A percentile compares a stretch with the other conserved stretches of the same genome.
These are phyloP conservation scores for Pocillopora meandrina DNA, from an alignment of 92 coral and sea anemone species.

Conservation along the genomic window DNA sequence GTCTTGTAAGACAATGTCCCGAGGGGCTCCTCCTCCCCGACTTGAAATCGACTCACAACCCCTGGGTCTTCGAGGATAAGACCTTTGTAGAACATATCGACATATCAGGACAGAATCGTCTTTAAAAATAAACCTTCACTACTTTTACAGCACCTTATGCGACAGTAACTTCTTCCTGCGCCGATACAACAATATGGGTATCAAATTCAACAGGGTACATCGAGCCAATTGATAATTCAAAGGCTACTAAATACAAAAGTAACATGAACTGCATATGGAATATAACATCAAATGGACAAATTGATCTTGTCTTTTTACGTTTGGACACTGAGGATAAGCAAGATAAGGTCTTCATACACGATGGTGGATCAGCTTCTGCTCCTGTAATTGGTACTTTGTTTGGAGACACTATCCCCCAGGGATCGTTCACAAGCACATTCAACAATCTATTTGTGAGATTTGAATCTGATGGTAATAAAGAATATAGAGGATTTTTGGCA, in stretches of 20 bases:
- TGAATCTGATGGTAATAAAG: neutral
- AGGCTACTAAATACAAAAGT: neutral
- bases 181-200: neutral
- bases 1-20: no score
- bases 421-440: conserved; percentile 19
- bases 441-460: conserved; percentile 28
- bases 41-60: no score
- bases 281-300: conserved; percentile 36
- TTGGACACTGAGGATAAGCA: conserved; percentile 29
- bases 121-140: no score
- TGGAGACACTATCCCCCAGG: conserved; percentile 7
- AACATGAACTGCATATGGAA: conserved; percentile 2
- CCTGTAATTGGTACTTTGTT: conserved; percentile 24
- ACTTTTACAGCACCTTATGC: no score
- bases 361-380: conserved; percentile 30
- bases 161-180: no score
- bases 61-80: no score
- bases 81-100: no score
- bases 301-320: conserved; percentile 2
- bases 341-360: conserved; percentile 38
- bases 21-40: no score
- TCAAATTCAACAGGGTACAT: neutral
- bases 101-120: no score
- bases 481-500: neutral
- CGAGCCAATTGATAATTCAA: neutral